These are phyloP conservation scores for Conus ventricosus DNA, from an alignment of 1,140 invertebrate genomes.

Conservation along the genomic window DNA sequence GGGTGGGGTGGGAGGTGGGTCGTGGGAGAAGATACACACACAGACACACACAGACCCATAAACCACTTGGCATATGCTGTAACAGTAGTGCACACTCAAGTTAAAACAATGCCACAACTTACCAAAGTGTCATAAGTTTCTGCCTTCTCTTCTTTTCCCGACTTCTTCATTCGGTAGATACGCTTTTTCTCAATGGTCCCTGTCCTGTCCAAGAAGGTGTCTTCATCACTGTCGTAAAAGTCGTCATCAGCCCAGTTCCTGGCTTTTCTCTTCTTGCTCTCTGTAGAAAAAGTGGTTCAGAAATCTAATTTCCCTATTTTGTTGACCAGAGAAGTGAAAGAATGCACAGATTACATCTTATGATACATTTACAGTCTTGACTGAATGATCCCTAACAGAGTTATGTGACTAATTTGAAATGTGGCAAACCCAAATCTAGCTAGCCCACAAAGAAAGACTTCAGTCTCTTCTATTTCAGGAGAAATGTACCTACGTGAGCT, in stretches of 20 bases:
- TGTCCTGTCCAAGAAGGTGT: slow-evolving; percentile 95
- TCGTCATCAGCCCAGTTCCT: slow-evolving; percentile 86
- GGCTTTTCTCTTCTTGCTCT: slow-evolving; percentile 69
- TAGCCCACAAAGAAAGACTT: too few relatives aligned
- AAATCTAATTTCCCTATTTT: neutral
- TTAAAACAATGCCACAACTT: slow-evolving; percentile 30
- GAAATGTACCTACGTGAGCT: too few relatives aligned
- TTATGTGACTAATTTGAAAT: too few relatives aligned
- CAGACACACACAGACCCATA: too few relatives aligned
- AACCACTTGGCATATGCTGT: too few relatives aligned
- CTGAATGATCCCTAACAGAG: too few relatives aligned
- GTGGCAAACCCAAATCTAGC: too few relatives aligned
- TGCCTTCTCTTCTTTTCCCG: slow-evolving; percentile 79
- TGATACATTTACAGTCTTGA: neutral
- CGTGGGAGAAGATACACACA: too few relatives aligned
- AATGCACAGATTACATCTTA: neutral
- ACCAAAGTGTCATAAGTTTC: slow-evolving; percentile 91
- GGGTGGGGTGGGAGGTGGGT: too few relatives aligned
- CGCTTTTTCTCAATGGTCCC: slow-evolving; percentile 93
- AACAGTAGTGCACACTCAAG: too few relatives aligned
- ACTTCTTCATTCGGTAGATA: slow-evolving; percentile 83
- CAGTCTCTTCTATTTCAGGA: too few relatives aligned
- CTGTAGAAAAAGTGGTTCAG: slow-evolving; percentile 44
- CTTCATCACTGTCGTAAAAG: slow-evolving; percentile 98
- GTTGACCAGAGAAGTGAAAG: neutral